Evolutionary conservation across 2,113 vertebrate genomes (phyloP).

Genomic region (Thermophis baileyi): DNA sequence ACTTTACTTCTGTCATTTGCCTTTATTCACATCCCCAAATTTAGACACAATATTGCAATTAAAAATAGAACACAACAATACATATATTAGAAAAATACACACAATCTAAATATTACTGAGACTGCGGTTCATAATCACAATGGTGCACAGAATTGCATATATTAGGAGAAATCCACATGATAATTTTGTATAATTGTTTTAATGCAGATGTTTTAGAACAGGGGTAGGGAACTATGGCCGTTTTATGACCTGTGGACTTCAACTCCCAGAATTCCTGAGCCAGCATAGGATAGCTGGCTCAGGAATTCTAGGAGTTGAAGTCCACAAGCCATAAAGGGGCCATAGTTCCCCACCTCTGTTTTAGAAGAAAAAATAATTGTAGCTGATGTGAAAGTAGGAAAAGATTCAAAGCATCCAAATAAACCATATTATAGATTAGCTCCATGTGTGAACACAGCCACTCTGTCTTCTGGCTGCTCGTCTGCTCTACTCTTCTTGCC

Average conservation of each 20-base stretch:
- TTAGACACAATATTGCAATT: neutral
- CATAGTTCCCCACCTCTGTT: neutral
- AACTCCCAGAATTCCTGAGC: no score
- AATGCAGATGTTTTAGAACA: neutral
- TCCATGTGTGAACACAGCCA: neutral
- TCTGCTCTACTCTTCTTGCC: neutral
- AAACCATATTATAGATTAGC: neutral
- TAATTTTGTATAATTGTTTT: neutral
- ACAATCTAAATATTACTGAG: neutral
- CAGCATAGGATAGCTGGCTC: no score
- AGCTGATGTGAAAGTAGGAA: neutral
- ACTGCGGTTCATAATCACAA: neutral
- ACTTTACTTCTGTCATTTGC: neutral
- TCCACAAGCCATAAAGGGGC: no score
- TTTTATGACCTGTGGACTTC: no score
- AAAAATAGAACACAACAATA: neutral
- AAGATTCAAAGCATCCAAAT: neutral
- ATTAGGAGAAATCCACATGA: neutral
- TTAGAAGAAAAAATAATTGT: neutral
- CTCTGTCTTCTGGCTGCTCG: neutral
- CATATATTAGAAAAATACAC: neutral
- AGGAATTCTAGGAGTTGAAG: no score
- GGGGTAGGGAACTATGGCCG: no score
- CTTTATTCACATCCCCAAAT: neutral
- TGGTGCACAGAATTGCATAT: neutral